Evolutionary conservation across 1,140 invertebrate genomes (phyloP), one percentile per base, ranked within the genome.

Genomic region (Heliothis subflexa): DNA sequence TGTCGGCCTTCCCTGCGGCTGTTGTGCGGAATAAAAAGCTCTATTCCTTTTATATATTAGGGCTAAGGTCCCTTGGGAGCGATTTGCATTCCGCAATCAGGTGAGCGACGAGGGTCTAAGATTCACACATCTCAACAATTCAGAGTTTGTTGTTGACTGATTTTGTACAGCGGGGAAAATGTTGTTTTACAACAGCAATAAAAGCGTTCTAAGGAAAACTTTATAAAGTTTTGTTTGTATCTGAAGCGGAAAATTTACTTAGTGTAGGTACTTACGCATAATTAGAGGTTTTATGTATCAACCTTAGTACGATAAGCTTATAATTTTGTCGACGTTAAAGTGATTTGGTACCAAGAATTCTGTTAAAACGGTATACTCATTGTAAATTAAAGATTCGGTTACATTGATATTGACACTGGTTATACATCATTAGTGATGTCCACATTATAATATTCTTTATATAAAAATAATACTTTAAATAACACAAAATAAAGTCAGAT

Each of bases 11-110:
- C 62, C 40, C 21, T 47, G 71, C 68, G 52, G 33, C n/a, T 45
- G 72, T 54, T 81, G 55, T 75, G 54, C 11, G 57, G 61, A 71
- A 84, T 82, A 84, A 83, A 73, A 77, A 70, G 14, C 84, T 81
- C 64, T 83, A 82, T 85, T 78, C 71, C 57, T 55, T 59, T 49
- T 76, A 50, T 21, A 64, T 81, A 72, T 82, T 81, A 80, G 78
- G 66, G 52, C 50, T 47, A 83, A 33, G 73, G 71, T 86, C 83
- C 81, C 80, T 57, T 80, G 81, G 77, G 85, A 10, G 25, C 57
- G 71, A 81, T 85, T 84, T 82, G 72, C 78, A 80, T 80, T 82
- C 83, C 85, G 80, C 85, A 86, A 86, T 81, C 85, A 85, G 83
- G 81, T 86, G 81, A 83, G 72, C 80, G 81, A 85, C 83, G 79